Evolutionary conservation across 2,888 invertebrate genomes (phyloP).

Genomic region (Bombyx huttoni): DNA sequence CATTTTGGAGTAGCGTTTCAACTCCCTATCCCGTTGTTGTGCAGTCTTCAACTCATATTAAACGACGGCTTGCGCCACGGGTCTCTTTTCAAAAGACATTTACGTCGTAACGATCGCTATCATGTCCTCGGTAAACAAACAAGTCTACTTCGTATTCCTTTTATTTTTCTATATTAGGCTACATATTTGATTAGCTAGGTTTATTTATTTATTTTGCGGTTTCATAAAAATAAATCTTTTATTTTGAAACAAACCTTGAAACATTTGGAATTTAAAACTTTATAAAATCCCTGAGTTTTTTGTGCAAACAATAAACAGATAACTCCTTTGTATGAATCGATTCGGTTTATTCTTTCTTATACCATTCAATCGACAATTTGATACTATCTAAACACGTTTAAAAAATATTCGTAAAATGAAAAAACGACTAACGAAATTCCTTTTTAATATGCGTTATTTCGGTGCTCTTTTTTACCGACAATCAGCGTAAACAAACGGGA

Average conservation of each 20-base stretch:
- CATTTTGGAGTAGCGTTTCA: neutral
- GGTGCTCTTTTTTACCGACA: neutral
- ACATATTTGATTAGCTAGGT: no score
- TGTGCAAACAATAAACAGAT: neutral
- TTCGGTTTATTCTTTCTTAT: neutral
- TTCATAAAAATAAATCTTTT: neutral
- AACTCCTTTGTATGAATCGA: neutral
- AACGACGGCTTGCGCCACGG: slow-evolving; percentile 29
- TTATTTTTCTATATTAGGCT: neutral
- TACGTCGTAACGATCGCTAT: slow-evolving; percentile 26
- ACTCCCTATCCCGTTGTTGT: slow-evolving; percentile 4
- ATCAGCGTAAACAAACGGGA: neutral
- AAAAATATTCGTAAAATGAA: neutral
- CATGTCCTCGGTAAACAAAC: slow-evolving; percentile 24
- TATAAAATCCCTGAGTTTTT: neutral
- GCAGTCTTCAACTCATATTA: slow-evolving; percentile 30
- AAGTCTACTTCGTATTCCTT: slow-evolving; percentile 6
- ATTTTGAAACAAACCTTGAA: neutral
- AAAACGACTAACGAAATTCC: neutral
- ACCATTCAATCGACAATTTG: neutral
- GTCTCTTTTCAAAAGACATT: slow-evolving; percentile 28
- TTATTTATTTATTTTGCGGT: neutral
- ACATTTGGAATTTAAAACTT: neutral
- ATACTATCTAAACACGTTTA: neutral
- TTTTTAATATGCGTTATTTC: neutral